These are phyloP conservation scores for Echinometra lucunter DNA, from an alignment of 53 echinoderm and acorn worm species.

Conservation along the genomic window DNA sequence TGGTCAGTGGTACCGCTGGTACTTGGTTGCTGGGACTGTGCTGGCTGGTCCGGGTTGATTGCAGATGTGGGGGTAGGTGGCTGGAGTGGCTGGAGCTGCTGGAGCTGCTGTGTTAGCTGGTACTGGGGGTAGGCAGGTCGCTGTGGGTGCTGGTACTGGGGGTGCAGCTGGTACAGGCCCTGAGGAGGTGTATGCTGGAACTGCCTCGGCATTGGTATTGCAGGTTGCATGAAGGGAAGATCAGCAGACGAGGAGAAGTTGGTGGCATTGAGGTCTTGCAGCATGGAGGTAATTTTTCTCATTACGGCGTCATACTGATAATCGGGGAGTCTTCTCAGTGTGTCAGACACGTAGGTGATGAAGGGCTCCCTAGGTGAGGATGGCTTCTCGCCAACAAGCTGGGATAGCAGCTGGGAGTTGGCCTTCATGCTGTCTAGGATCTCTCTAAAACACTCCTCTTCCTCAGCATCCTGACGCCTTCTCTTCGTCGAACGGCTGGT, in stretches of 20 bases:
- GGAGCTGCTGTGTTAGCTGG: slow-evolving; percentile 49
- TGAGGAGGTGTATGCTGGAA: slow-evolving; percentile 45
- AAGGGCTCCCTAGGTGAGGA: slow-evolving; percentile 49
- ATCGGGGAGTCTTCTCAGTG: slow-evolving; percentile 42
- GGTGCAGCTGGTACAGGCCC: slow-evolving; percentile 18
- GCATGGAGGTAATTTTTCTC: slow-evolving; percentile 51
- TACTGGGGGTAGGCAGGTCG: slow-evolving; percentile 39
- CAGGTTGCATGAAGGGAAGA: background rate
- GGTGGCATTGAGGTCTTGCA: slow-evolving; percentile 23
- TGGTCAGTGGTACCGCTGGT: slow-evolving; percentile 1
- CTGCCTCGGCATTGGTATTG: slow-evolving; percentile 40
- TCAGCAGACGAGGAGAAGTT: slow-evolving; percentile 30
- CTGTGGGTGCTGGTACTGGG: slow-evolving; percentile 50
- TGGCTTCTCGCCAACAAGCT: slow-evolving; percentile 22
- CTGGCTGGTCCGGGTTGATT: background rate
- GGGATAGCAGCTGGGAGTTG: slow-evolving; percentile 37
- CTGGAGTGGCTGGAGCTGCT: slow-evolving; percentile 40
- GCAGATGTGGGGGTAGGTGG: background rate
- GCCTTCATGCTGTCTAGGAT: slow-evolving; percentile 39
- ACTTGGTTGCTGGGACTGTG: slow-evolving; percentile 1
- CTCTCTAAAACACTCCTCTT: slow-evolving; percentile 42
- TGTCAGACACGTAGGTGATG: slow-evolving; percentile 50
- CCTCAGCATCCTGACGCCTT: slow-evolving; percentile 33
- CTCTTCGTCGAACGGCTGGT: slow-evolving; percentile 18
- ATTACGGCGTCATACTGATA: slow-evolving; percentile 44